Base-by-base conservation (phyloP, 2,888 invertebrate species). In the Argyra leucocephala region DNA sequence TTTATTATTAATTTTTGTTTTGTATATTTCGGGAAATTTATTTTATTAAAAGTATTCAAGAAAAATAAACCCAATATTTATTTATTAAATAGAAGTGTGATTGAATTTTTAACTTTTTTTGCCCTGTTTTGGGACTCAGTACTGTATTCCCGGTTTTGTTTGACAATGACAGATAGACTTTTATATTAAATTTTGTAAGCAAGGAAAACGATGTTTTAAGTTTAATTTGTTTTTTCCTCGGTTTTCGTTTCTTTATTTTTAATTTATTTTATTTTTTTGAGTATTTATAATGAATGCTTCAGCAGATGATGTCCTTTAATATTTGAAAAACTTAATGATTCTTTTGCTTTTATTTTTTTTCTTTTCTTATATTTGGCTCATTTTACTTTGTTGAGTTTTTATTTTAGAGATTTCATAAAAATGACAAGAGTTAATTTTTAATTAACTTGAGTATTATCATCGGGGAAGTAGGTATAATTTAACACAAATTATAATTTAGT, bases 301-400 rank as follows among this genome's bases (percentile, higher is more conserved):
- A 48, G 48, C 48, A 48, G 48, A 15, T 48, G 48, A 48, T 48
- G 48, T 48, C 48, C 48, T 48, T 48, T 48, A 48, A 48, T 31
- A 31, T 31, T 31, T 31, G 5, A 18, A 15, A 48, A 48, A 48
- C 18, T 48, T 48, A 48, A 48, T 48, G 48, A 48, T 1, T 18
- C 26, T 37, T 37, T 37, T 37, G 37, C 12, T 37, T 37, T 18
- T 48, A 18, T 48, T 48, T 48, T 48, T n/a, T 15, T 48, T 48
- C 18, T n/a, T n/a, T n/a, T n/a, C n/a, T n/a, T 48, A 18, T 6
- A 18, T 1, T 48, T 48, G 5, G 12, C 18, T 18, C 18, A 5
- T 48, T 18, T 48, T 48, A n/a, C 18, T 48, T 48, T 48, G 18
- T 48, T 31, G 1, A 31, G n/a, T 31, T 48, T 48, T 31, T 7